These are phyloP conservation scores for Enteromius unitaeniatus DNA, from an alignment of 2,797 vertebrate genomes.

Conservation along the genomic window DNA sequence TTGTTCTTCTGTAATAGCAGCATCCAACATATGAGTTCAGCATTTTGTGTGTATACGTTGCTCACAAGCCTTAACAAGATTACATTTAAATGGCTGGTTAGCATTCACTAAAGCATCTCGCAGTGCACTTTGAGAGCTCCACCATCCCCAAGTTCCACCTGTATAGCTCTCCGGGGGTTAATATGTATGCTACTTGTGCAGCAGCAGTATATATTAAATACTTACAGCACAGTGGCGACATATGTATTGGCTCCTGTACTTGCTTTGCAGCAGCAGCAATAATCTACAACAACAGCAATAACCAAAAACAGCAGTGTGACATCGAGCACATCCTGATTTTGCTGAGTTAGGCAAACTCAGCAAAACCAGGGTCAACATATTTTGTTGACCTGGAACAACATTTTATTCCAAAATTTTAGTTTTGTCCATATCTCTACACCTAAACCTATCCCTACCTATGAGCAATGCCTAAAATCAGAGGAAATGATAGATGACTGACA, in stretches of 20 bases:
- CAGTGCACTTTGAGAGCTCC: not conserved
- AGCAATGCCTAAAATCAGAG: too few species aligned
- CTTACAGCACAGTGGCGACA: not conserved
- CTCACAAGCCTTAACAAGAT: not conserved
- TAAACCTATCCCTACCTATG: too few species aligned
- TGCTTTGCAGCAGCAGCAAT: not conserved
- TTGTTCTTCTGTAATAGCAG: not conserved
- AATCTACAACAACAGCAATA: too few species aligned
- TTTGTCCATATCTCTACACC: too few species aligned
- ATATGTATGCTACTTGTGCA: not conserved
- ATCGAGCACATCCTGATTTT: too few species aligned
- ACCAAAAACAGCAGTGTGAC: too few species aligned
- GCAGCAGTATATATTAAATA: not conserved
- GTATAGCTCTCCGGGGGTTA: not conserved
- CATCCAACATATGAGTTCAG: not conserved
- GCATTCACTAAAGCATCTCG: not conserved
- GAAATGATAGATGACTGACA: too few species aligned
- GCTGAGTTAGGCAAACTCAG: too few species aligned
- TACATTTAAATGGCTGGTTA: not conserved
- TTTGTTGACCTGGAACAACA: too few species aligned
- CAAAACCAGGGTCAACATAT: too few species aligned
- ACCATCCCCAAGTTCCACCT: not conserved
- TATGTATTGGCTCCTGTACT: not conserved
- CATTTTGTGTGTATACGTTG: not conserved
- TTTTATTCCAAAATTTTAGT: too few species aligned